These are phyloP conservation scores for Sarcophaga variegata DNA, from an alignment of 2,888 invertebrate genomes.

Conservation along the genomic window DNA sequence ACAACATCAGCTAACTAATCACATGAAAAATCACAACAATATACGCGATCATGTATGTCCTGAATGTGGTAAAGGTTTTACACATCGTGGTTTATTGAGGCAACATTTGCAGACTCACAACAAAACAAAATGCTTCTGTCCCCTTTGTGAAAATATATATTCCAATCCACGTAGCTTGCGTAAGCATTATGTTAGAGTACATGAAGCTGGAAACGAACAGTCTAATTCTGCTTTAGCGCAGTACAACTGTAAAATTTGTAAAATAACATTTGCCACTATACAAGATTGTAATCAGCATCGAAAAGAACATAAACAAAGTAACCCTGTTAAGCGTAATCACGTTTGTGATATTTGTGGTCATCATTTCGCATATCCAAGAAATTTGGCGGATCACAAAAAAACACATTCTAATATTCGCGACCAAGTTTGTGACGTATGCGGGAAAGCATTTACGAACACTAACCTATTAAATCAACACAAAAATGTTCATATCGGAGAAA, in stretches of 20 bases:
- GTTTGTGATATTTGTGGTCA: conserved; percentile 62
- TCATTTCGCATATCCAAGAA: conserved; percentile 63
- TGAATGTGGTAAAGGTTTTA: conserved; percentile 62
- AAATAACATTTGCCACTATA: conserved; percentile 57
- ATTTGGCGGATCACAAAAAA: conserved; percentile 66
- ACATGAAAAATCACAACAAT: conserved; percentile 67
- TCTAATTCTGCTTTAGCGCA: conserved; percentile 6
- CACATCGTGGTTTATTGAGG: conserved; percentile 58
- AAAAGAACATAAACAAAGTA: conserved; percentile 64
- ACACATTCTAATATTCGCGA: conserved; percentile 67
- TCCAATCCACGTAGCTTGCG: conserved; percentile 62
- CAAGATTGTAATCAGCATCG: conserved; percentile 65
- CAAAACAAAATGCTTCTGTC: conserved; percentile 61
- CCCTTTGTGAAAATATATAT: conserved; percentile 59
- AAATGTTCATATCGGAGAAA: conserved; percentile 64
- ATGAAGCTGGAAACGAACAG: conserved; percentile 35
- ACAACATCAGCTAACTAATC: conserved; percentile 64
- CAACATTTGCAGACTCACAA: conserved; percentile 67
- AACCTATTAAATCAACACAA: conserved; percentile 69
- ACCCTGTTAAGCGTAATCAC: conserved; percentile 57
- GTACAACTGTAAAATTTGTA: conserved; percentile 62
- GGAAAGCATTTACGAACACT: conserved; percentile 65
- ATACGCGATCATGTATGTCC: conserved; percentile 65
- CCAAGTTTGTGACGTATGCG: conserved; percentile 69
- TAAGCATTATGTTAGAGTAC: conserved; percentile 60